Conservation (phyloP, 1,140 invertebrate genomes). For the Physella acuta region DNA sequence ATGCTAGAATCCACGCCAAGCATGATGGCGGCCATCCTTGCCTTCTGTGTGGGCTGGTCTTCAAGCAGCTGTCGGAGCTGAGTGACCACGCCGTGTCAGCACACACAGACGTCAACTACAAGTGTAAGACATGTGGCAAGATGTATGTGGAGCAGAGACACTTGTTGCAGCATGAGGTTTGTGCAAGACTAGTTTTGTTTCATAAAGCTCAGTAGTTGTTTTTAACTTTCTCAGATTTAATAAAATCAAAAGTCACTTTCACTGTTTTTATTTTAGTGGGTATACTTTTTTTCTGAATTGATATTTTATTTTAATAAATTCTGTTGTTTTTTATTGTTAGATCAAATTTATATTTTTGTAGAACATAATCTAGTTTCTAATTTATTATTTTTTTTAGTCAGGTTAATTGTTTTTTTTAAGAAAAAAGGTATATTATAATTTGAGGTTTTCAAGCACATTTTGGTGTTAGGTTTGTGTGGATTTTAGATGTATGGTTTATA, state of each 20-base stretch:
- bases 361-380: too few species aligned
- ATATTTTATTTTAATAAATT: too few species aligned
- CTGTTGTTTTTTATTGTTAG: too few species aligned
- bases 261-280: too few species aligned
- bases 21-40: conserved; percentile 3
- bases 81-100: neutral
- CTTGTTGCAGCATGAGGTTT: conserved; percentile 15
- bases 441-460: too few species aligned
- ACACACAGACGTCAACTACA: conserved; percentile 8
- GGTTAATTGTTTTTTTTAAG: too few species aligned
- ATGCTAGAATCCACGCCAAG: conserved; percentile 17
- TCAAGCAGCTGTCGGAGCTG: neutral
- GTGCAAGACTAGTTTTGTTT: neutral
- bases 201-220: neutral
- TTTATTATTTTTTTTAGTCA: too few species aligned
- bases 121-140: conserved; percentile 17
- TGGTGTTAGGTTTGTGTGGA: too few species aligned
- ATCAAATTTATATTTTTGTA: too few species aligned
- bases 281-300: too few species aligned
- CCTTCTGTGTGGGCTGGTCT: conserved; percentile 15
- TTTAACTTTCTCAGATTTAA: neutral
- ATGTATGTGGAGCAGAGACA: conserved; percentile 7
- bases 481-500: too few species aligned
- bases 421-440: too few species aligned
- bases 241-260: neutral